Percentiles rank a stretch among this genome's conserved stretches.
These are phyloP conservation scores for Syrmaticus mikado DNA, from an alignment of 2,113 vertebrate genomes.

Conservation along the genomic window DNA sequence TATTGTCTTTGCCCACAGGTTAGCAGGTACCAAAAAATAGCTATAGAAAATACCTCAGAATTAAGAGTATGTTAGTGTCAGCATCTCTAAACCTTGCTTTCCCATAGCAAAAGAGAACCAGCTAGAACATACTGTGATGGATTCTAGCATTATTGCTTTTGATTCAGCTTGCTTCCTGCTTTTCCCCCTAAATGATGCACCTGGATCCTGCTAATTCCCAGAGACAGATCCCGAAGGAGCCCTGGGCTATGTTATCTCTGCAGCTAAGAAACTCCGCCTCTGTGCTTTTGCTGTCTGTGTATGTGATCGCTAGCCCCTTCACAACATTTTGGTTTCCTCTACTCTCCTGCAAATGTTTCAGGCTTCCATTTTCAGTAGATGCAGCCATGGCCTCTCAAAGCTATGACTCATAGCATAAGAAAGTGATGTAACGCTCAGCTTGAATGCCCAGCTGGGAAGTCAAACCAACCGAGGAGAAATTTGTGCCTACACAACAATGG, in stretches of 20 bases:
- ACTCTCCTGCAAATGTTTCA: not conserved
- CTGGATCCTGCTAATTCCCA: not conserved
- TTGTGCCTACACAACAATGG: not conserved
- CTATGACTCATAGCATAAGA: conserved; percentile 4
- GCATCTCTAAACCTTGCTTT: not conserved
- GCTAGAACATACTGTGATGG: too few relatives aligned
- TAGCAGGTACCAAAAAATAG: not conserved
- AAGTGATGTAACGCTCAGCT: not conserved
- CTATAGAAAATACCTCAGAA: not conserved
- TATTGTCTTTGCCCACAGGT: too few relatives aligned
- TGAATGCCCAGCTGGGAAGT: not conserved
- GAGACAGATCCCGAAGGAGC: not conserved
- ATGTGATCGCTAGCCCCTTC: rapidly evolving
- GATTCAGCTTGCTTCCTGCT: not conserved
- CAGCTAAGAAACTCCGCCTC: not conserved
- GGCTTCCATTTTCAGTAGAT: not conserved
- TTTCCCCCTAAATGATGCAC: not conserved
- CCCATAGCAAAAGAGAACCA: not conserved
- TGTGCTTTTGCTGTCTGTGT: not conserved
- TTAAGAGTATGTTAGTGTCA: not conserved
- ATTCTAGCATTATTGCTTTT: not conserved
- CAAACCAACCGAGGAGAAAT: not conserved
- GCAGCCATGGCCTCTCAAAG: not conserved
- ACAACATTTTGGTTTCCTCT: not conserved
- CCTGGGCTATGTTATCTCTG: not conserved